Conservation (phyloP, 2,888 invertebrate genomes). For the Nysson spinosus region DNA sequence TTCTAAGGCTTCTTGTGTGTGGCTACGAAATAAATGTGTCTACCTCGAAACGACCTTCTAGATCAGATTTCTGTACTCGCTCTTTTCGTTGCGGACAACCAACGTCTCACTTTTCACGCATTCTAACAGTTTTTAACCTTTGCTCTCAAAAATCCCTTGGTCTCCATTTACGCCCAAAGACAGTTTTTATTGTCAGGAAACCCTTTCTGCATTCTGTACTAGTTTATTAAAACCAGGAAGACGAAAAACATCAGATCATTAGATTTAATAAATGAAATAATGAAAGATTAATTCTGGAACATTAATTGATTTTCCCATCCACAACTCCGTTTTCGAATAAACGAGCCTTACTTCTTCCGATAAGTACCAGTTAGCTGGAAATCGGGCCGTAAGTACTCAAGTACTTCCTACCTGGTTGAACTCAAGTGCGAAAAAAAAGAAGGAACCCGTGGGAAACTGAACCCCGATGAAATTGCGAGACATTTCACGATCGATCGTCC, state of each 20-base stretch:
- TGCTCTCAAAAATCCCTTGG: constrained; percentile 1
- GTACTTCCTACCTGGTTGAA: background rate
- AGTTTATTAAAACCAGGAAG: too few relatives aligned
- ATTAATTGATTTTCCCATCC: too few relatives aligned
- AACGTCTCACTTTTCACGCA: constrained; percentile 38
- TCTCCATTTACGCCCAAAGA: constrained; percentile 6
- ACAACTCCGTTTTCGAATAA: background rate
- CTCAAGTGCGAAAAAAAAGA: background rate
- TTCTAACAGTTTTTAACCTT: constrained; percentile 15
- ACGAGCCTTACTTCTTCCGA: background rate
- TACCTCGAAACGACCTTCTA: constrained; percentile 30
- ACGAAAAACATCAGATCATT: too few relatives aligned
- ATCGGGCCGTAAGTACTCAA: background rate
- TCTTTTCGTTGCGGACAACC: constrained; percentile 24
- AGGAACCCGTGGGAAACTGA: constrained; percentile 26
- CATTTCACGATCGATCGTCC: constrained; percentile 63
- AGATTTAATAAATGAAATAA: too few relatives aligned
- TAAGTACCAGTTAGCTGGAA: background rate
- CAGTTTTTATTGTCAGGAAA: constrained; percentile 2
- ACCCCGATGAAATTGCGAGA: constrained; percentile 53
- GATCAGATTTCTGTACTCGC: constrained; percentile 38
- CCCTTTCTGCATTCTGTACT: too few relatives aligned
- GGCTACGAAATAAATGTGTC: constrained; percentile 22
- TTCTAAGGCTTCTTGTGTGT: constrained; percentile 17
- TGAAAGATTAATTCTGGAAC: too few relatives aligned